Conservation (phyloP, 2,113 vertebrate species). For the Anoura caudifer region DNA sequence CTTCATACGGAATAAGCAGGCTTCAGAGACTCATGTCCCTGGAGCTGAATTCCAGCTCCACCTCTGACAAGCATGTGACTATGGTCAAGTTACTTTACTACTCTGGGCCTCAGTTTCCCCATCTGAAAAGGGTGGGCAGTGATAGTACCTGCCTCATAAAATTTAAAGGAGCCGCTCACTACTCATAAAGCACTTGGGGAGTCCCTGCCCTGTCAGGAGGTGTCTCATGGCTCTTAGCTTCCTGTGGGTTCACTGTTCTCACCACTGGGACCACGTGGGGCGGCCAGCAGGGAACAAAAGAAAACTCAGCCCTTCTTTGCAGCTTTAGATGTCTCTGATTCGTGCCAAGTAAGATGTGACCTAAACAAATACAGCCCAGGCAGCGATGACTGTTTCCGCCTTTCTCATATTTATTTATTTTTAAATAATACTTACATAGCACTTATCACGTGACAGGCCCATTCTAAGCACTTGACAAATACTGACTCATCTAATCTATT, state of each 20-base stretch:
- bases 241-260: neutral
- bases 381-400: neutral
- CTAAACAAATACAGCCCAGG: neutral
- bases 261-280: rapidly evolving
- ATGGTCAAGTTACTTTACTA: neutral
- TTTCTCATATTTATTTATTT: constrained; percentile 10
- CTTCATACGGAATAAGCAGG: neutral
- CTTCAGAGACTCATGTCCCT: neutral
- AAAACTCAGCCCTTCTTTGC: neutral
- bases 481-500: neutral
- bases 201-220: neutral
- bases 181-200: neutral
- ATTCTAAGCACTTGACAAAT: constrained; percentile 12
- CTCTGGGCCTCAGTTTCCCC: neutral
- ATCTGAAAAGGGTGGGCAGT: neutral
- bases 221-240: neutral
- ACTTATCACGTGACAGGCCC: neutral
- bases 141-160: neutral
- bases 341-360: neutral
- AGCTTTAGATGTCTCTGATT: neutral
- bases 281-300: neutral
- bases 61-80: neutral
- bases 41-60: neutral
- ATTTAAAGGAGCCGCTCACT: neutral
- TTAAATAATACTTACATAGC: neutral